A percentile compares a stretch with the other conserved stretches of the same genome.
These are phyloP conservation scores for Muscicapa striata DNA, from an alignment of 2,797 vertebrate genomes.

Conservation along the genomic window DNA sequence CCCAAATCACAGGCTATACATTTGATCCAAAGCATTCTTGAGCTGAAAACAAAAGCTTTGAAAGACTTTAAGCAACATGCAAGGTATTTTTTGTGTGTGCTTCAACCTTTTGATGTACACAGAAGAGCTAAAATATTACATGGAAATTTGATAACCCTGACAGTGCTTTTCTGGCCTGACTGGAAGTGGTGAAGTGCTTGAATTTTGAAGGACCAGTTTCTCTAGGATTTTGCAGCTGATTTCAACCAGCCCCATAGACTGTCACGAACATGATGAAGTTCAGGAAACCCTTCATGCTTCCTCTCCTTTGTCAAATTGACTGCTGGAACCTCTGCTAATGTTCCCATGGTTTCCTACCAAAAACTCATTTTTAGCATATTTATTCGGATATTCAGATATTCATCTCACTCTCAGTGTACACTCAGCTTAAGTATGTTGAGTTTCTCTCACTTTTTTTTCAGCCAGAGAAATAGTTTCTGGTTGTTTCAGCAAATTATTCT, in stretches of 20 bases:
- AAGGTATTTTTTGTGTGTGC: background rate
- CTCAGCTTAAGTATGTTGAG: background rate
- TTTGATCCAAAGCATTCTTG: background rate
- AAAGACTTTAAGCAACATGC: background rate
- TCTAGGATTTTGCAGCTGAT: background rate
- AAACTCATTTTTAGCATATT: background rate
- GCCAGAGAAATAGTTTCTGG: background rate
- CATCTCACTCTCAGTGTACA: background rate
- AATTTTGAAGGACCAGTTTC: background rate
- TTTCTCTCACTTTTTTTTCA: background rate
- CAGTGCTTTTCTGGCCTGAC: background rate
- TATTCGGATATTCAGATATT: background rate
- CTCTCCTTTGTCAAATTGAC: background rate
- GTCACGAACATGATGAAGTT: background rate
- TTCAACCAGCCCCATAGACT: background rate
- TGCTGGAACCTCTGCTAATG: background rate
- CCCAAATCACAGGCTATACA: background rate
- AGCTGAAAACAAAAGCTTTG: background rate
- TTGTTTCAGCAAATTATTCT: background rate
- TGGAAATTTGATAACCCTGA: background rate
- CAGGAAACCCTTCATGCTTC: background rate
- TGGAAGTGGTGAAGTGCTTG: background rate
- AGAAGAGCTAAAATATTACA: background rate
- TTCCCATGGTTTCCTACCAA: background rate
- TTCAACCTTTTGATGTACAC: background rate